Conservation (phyloP, 2,888 invertebrate genomes). For the Mythimna lalbum region DNA sequence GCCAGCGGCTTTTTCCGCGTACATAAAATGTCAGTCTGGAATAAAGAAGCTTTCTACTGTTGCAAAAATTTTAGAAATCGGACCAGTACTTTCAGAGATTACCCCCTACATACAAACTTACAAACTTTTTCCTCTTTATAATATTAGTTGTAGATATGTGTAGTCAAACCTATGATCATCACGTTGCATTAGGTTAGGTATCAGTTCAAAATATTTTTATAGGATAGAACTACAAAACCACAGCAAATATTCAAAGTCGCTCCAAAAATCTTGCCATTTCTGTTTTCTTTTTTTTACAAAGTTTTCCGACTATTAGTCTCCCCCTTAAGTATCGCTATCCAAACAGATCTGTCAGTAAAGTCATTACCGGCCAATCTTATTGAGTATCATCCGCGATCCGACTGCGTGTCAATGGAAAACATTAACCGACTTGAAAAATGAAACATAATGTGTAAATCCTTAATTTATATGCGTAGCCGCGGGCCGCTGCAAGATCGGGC, state of each 20-base stretch:
- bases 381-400: conserved; percentile 43
- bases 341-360: conserved; percentile 45
- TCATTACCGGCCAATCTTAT: conserved; percentile 48
- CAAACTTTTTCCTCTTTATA: too few species aligned
- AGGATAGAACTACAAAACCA: too few species aligned
- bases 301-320: neutral
- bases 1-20: too few species aligned
- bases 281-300: neutral
- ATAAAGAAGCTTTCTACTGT: too few species aligned
- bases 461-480: conserved; percentile 90
- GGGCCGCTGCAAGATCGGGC: conserved; percentile 67
- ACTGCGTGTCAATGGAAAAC: conserved; percentile 55
- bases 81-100: too few species aligned
- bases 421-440: conserved; percentile 87
- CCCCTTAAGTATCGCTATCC: conserved; percentile 27
- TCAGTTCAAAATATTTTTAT: too few species aligned
- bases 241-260: neutral
- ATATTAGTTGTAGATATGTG: too few species aligned
- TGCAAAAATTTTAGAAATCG: too few species aligned
- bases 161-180: too few species aligned
- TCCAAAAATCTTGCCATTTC: neutral
- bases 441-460: conserved; percentile 89
- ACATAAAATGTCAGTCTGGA: too few species aligned
- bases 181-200: too few species aligned
- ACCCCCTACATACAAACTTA: too few species aligned